phyloP scores from a whole-genome alignment of 2,797 vertebrate genomes.

The Austrolebias charrua region DNA sequence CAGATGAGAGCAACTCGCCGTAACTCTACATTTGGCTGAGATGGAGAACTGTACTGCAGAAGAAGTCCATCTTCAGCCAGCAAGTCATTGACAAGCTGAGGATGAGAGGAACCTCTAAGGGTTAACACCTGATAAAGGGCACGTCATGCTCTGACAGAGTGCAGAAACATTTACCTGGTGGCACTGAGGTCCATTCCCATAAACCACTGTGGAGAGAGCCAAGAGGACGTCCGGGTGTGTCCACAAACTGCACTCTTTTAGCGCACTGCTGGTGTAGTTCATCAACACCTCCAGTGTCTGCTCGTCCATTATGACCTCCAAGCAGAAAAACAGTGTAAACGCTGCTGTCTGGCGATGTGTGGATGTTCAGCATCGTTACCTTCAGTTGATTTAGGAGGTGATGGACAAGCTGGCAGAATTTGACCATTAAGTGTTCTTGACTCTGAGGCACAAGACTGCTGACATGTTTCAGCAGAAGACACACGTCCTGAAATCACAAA shows the following conservation, averaged over 20 bases:
- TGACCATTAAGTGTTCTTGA: constrained; percentile 94
- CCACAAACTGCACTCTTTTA: constrained; percentile 89
- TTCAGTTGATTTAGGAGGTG: constrained; percentile 93
- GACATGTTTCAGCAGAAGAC: constrained; percentile 85
- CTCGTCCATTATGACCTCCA: constrained; percentile 90
- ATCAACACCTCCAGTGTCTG: constrained; percentile 85
- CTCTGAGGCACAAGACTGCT: constrained; percentile 85
- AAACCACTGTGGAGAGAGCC: constrained; percentile 89
- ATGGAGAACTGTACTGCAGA: constrained; percentile 78
- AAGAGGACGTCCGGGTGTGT: constrained; percentile 90
- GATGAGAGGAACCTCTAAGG: background rate
- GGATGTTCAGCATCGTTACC: constrained; percentile 72
- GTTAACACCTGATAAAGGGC: background rate
- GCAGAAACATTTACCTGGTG: constrained; percentile 79
- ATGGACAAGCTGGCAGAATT: constrained; percentile 91
- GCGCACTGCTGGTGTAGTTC: constrained; percentile 82
- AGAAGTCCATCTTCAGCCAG: constrained; percentile 84
- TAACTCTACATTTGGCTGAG: constrained; percentile 84
- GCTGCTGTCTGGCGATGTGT: no score
- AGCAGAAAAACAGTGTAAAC: background rate
- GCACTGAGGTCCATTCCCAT: constrained; percentile 90
- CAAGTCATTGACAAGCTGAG: constrained; percentile 84
- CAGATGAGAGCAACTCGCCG: constrained; percentile 86
- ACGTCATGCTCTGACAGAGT: background rate
- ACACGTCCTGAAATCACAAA: constrained; percentile 83